Conservation (phyloP, 2,888 invertebrate species). For the Dyspetes luteomarginatus region DNA sequence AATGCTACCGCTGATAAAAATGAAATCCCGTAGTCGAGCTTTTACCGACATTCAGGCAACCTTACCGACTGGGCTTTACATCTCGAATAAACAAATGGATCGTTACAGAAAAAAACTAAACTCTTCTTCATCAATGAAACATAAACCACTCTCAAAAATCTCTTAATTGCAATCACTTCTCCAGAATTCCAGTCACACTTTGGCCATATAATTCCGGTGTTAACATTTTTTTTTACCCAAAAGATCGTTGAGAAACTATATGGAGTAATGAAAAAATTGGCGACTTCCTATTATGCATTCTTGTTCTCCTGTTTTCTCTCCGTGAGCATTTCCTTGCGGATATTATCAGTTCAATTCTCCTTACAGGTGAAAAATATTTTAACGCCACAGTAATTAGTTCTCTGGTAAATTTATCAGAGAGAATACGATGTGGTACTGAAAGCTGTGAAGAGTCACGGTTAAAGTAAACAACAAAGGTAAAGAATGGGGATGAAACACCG, state of each 20-base stretch:
- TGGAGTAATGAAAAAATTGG: not conserved
- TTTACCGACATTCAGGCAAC: constrained; percentile 42
- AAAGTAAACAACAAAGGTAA: not conserved
- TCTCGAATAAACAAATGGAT: not conserved
- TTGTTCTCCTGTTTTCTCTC: too few relatives aligned
- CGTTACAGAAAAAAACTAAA: not conserved
- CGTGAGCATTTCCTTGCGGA: too few relatives aligned
- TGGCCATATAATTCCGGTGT: too few relatives aligned
- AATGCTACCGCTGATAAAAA: constrained; percentile 43
- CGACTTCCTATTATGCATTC: not conserved
- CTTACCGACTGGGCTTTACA: constrained; percentile 17
- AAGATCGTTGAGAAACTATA: too few relatives aligned
- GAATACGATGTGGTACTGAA: constrained; percentile 22
- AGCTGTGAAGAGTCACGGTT: constrained; percentile 5
- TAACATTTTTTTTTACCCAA: too few relatives aligned
- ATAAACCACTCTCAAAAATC: too few relatives aligned
- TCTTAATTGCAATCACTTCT: too few relatives aligned
- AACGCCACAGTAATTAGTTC: not conserved
- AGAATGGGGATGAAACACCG: constrained; percentile 70
- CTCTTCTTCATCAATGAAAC: not conserved
- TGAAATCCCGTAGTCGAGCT: constrained; percentile 14
- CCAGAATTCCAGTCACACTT: too few relatives aligned
- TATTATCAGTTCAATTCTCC: not conserved
- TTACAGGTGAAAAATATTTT: not conserved
- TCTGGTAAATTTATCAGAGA: constrained; percentile 15